These are phyloP conservation scores for Eurytoma californica DNA, from an alignment of 2,888 invertebrate genomes.

Conservation along the genomic window DNA sequence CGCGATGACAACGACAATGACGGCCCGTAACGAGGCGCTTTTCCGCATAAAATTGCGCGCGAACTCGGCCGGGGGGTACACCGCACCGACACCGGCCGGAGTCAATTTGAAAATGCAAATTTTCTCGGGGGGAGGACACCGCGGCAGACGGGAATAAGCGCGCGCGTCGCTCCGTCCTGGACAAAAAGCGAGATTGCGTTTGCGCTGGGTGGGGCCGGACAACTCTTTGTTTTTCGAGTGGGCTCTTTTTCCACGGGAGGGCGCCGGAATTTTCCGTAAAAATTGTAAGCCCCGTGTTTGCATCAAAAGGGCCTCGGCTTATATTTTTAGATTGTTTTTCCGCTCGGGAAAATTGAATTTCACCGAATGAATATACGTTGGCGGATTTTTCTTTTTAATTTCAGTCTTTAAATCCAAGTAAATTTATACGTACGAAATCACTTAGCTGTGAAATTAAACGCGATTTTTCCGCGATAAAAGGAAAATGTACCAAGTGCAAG, in stretches of 20 bases:
- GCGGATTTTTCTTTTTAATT: too few relatives aligned
- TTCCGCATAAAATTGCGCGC: too few relatives aligned
- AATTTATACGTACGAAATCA: too few relatives aligned
- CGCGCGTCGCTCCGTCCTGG: conserved; percentile 3
- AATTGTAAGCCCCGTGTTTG: not conserved
- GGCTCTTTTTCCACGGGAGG: not conserved
- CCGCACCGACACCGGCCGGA: conserved; percentile 68
- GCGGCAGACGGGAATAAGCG: conserved; percentile 37
- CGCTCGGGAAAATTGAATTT: too few relatives aligned
- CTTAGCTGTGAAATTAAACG: too few relatives aligned
- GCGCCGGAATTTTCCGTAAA: not conserved
- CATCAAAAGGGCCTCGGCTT: too few relatives aligned
- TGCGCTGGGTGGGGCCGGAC: not conserved
- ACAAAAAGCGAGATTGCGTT: not conserved
- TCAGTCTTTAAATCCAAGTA: too few relatives aligned
- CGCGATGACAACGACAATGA: conserved; percentile 68
- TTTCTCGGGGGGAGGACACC: conserved; percentile 61
- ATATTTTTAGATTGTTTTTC: too few relatives aligned
- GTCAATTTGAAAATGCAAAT: conserved; percentile 76
- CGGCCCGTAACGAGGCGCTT: conserved; percentile 54
- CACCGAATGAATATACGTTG: too few relatives aligned
- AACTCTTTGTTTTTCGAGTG: conserved; percentile 4
- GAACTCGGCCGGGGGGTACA: not conserved
- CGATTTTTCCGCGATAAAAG: not conserved
- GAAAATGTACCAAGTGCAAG: conserved; percentile 18